Conservation (phyloP, 2,797 vertebrate genomes). For the Aulostomus chinensis region DNA sequence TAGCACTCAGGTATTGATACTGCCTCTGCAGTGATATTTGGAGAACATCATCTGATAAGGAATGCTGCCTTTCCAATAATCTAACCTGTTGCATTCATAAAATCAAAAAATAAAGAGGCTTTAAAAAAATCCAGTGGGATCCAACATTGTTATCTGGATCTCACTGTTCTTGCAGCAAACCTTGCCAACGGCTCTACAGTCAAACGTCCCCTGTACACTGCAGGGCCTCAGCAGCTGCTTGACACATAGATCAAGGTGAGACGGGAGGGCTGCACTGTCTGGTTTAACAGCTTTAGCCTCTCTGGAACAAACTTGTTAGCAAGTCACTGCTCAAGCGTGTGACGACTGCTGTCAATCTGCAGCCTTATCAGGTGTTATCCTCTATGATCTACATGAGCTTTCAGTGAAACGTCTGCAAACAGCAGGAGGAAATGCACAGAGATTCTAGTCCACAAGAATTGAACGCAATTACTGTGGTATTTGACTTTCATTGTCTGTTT, state of each 20-base stretch:
- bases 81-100: no score
- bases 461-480: constrained; percentile 3
- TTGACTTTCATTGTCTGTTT: constrained; percentile 11
- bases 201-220: constrained; percentile 3
- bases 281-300: constrained; percentile 28
- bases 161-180: neutral
- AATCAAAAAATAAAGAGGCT: no score
- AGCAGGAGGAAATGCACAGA: constrained; percentile 1
- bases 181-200: constrained; percentile 3
- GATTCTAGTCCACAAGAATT: neutral
- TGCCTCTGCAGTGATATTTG: no score
- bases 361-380: neutral
- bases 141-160: no score
- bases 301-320: constrained; percentile 1
- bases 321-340: neutral
- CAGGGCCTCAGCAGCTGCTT: constrained; percentile 5
- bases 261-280: constrained; percentile 8
- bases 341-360: neutral
- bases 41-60: no score
- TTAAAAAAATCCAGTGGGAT: no score
- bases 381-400: neutral
- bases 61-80: no score
- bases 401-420: neutral
- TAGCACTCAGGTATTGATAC: no score
- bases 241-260: neutral